These are phyloP conservation scores for Leuciscus idus DNA, from an alignment of 2,113 vertebrate species.

Conservation along the genomic window DNA sequence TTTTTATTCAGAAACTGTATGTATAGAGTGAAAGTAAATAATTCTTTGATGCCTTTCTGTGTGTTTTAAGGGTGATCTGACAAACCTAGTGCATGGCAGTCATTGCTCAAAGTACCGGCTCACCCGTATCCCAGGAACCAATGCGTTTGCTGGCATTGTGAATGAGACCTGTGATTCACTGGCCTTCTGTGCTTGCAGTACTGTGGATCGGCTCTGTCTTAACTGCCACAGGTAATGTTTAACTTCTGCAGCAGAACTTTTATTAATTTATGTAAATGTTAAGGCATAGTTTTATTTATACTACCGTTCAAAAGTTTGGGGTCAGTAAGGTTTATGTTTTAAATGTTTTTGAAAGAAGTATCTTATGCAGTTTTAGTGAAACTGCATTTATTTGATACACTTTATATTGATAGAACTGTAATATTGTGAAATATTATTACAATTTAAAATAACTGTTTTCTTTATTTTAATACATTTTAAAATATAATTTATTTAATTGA, in stretches of 20 bases:
- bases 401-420: too few species aligned
- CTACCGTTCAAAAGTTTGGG: background rate
- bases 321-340: background rate
- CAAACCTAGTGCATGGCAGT: slow-evolving; percentile 96
- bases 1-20: background rate
- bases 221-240: slow-evolving; percentile 92
- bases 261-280: background rate
- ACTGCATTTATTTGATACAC: background rate
- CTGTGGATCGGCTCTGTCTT: slow-evolving; percentile 96
- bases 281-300: background rate
- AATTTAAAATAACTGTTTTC: too few species aligned
- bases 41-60: background rate
- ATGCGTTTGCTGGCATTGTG: slow-evolving; percentile 95
- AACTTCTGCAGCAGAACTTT: background rate
- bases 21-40: background rate
- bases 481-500: too few species aligned
- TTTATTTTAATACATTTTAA: too few species aligned
- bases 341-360: background rate
- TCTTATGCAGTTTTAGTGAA: background rate
- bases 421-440: too few species aligned
- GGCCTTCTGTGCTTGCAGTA: slow-evolving; percentile 98
- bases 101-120: slow-evolving; percentile 96
- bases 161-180: slow-evolving; percentile 96
- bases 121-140: slow-evolving; percentile 92
- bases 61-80: slow-evolving; percentile 87